Base-by-base conservation (phyloP, 1,140 invertebrate genomes). In the Cydia amplana region DNA sequence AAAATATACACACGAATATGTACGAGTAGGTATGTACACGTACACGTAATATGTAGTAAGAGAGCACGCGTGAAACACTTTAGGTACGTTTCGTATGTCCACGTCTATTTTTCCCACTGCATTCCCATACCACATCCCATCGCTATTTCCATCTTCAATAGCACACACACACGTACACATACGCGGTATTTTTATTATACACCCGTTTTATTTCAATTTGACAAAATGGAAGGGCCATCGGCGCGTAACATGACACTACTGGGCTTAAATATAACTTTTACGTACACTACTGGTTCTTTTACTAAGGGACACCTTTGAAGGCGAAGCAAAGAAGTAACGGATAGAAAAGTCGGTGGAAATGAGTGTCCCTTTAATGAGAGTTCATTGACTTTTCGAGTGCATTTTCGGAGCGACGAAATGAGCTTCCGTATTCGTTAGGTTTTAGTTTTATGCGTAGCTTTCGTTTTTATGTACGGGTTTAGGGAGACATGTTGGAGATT, bases 161-260 rank as follows among this genome's bases (percentile, higher is more conserved):
- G 88, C 87, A 90, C 65, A 40, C 65, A 67, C 64, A 36, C 28
- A n/a, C 65, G 7, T 40, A 70, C 64, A 85, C 89, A 91, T 88
- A 84, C 76, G 87, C 87, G 88, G 88, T 92, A 92, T 91, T 92
- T 91, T 92, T 92, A 92, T 92, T 92, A 85, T 80, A 82, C 82
- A 80, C 82, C 85, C 81, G 87, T 88, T 90, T 90, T 90, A 91
- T 92, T 92, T 92, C 88, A 90, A 92, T 92, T 92, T 92, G 87
- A 92, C 89, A 90, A 90, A 92, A 91, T 90, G 90, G 89, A 91
- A 90, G 86, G 87, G 87, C 84, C 87, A 80, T 76, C 79, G 78
- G 14, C 83, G 80, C 81, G 89, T 91, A 91, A 91, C 85, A 84
- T 85, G 89, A 91, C 89, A 91, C 89, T 83, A 64, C 72, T 80